A percentile compares a stretch with the other conserved stretches of the same genome.
These are phyloP conservation scores for Sterrhoptilus dennistouni DNA, from an alignment of 2,113 vertebrate species.

Conservation along the genomic window DNA sequence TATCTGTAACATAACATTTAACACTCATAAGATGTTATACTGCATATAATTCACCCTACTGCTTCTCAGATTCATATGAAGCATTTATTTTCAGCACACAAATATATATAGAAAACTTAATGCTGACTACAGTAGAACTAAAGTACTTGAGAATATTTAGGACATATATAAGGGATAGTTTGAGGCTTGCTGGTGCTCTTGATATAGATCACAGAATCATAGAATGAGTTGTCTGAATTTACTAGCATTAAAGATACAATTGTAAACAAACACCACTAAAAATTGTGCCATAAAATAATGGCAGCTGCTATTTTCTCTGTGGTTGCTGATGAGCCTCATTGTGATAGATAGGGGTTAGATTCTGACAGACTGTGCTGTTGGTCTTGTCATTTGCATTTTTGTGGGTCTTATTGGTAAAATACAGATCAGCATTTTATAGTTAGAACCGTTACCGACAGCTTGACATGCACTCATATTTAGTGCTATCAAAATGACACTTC, in stretches of 20 bases:
- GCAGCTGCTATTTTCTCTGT: neutral
- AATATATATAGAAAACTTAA: neutral
- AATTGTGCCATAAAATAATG: neutral
- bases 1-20: neutral
- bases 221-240: neutral
- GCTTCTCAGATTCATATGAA: neutral
- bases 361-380: neutral
- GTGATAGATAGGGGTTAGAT: neutral
- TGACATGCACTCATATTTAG: constrained; percentile 9
- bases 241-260: neutral
- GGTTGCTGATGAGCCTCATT: neutral
- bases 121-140: neutral
- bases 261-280: neutral
- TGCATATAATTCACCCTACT: neutral
- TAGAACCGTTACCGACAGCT: neutral
- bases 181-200: neutral
- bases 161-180: neutral
- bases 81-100: neutral
- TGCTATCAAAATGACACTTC: constrained; percentile 50
- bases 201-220: neutral
- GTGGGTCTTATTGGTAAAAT: neutral
- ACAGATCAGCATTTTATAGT: constrained; percentile 13
- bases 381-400: neutral
- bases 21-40: neutral
- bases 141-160: neutral